These are phyloP conservation scores for Bubo scandiacus DNA, from an alignment of 2,113 vertebrate species.

Conservation along the genomic window DNA sequence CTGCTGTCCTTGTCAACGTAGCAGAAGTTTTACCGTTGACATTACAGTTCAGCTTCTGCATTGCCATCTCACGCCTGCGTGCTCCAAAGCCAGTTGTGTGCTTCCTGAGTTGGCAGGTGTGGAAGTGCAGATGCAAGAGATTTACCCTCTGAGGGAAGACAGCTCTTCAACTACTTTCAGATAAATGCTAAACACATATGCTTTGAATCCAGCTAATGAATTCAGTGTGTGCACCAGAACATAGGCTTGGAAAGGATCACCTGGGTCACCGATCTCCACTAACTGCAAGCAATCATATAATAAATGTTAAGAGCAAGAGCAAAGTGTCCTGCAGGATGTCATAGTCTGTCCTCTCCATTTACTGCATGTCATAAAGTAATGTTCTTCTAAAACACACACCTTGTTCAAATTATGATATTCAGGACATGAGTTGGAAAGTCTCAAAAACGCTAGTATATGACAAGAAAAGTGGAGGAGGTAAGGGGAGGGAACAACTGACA, in stretches of 20 bases:
- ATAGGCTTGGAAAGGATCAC: not conserved
- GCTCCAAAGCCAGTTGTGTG: not conserved
- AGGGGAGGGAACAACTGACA: rapidly evolving
- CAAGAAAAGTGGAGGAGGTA: not conserved
- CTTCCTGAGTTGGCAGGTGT: not conserved
- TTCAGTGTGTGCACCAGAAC: not conserved
- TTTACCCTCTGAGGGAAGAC: not conserved
- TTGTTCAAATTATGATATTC: not conserved
- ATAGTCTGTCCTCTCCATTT: not conserved
- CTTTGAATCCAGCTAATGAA: not conserved
- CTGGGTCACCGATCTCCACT: not conserved
- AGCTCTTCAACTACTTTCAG: not conserved
- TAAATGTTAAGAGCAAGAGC: not conserved
- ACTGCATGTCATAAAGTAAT: not conserved
- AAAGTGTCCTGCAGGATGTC: not conserved
- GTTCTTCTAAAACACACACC: not conserved
- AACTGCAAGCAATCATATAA: not conserved
- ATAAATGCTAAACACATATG: not conserved
- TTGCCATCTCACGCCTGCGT: not conserved
- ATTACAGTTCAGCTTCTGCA: not conserved
- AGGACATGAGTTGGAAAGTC: not conserved
- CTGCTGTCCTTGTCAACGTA: not conserved
- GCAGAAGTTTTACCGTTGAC: not conserved
- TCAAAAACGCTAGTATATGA: not conserved
- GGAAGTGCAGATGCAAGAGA: not conserved